Conservation (phyloP, 2,888 invertebrate genomes). For the Hirudinaria manillensis region DNA sequence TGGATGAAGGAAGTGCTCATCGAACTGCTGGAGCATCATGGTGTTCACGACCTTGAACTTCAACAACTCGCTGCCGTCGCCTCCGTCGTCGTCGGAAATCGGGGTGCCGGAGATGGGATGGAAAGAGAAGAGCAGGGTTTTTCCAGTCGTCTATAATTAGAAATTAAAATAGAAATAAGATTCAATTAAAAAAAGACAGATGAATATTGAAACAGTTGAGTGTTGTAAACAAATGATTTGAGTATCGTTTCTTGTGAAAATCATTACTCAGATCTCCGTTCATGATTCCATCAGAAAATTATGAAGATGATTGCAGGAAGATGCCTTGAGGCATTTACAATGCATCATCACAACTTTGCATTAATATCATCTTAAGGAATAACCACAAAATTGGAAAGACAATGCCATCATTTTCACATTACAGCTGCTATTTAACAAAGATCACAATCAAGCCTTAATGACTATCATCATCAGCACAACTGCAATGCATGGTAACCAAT, state of each 20-base stretch:
- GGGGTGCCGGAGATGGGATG: constrained; percentile 81
- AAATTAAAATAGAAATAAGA: background rate
- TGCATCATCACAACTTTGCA: too few species aligned
- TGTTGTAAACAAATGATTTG: background rate
- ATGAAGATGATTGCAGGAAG: too few species aligned
- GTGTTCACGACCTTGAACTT: constrained; percentile 68
- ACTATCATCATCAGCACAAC: background rate
- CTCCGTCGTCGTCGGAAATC: constrained; percentile 36
- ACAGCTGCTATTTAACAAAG: too few species aligned
- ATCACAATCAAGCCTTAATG: too few species aligned
- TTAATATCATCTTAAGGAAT: too few species aligned
- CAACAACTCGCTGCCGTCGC: constrained; percentile 40
- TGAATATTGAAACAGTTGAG: background rate
- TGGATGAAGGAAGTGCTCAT: constrained; percentile 68
- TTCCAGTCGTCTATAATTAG: constrained; percentile 40
- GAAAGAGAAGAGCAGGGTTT: constrained; percentile 65
- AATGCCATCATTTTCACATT: too few species aligned
- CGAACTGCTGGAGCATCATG: constrained; percentile 64
- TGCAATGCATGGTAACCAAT: background rate
- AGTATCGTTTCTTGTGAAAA: background rate
- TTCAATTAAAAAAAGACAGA: background rate
- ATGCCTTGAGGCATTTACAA: too few species aligned
- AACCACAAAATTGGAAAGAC: too few species aligned
- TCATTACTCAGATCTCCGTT: too few species aligned
- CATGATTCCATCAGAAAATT: background rate